phyloP scores from a whole-genome alignment of 2,797 vertebrate genomes.

The Nannoperca obscura region DNA sequence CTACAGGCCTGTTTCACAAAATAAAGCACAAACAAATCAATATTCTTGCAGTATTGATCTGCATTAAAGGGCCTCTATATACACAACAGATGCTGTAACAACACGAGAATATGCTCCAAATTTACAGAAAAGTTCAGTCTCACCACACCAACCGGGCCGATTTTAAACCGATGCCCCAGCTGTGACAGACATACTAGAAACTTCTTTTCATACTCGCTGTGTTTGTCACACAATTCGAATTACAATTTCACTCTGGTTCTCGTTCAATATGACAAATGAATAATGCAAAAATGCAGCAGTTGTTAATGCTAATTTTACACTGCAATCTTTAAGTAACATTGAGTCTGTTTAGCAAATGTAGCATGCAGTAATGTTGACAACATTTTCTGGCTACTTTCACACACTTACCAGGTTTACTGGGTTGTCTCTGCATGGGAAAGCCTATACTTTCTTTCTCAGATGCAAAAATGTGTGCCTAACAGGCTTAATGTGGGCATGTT shows the following conservation, averaged over 20 bases:
- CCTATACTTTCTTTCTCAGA: slow-evolving; percentile 15
- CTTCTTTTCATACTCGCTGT: slow-evolving; percentile 17
- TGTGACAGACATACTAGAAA: slow-evolving; percentile 32
- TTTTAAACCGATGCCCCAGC: slow-evolving; percentile 40
- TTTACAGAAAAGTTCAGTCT: slow-evolving; percentile 20
- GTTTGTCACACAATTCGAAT: slow-evolving; percentile 32
- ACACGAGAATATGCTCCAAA: slow-evolving; percentile 20
- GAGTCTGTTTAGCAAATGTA: slow-evolving; percentile 58
- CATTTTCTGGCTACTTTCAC: slow-evolving; percentile 56
- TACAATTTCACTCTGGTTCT: slow-evolving; percentile 26
- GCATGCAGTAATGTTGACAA: slow-evolving; percentile 55
- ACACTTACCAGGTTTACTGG: slow-evolving; percentile 17
- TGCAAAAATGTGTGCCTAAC: not conserved
- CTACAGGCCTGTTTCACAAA: slow-evolving; percentile 49
- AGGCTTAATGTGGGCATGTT: not conserved
- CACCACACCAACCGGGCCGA: slow-evolving; percentile 23
- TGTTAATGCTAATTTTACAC: slow-evolving; percentile 61
- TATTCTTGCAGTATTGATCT: slow-evolving; percentile 58
- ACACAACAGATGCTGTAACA: slow-evolving; percentile 6
- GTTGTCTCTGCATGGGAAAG: slow-evolving; percentile 22
- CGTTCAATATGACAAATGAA: slow-evolving; percentile 36
- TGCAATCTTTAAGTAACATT: slow-evolving; percentile 50
- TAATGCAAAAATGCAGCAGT: slow-evolving; percentile 30
- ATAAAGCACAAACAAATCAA: slow-evolving; percentile 61
- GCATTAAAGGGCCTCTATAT: slow-evolving; percentile 43